Percentiles rank a stretch among this genome's conserved stretches.
These are phyloP conservation scores for Tiliacea citrago DNA, from an alignment of 2,888 invertebrate species.

Conservation along the genomic window DNA sequence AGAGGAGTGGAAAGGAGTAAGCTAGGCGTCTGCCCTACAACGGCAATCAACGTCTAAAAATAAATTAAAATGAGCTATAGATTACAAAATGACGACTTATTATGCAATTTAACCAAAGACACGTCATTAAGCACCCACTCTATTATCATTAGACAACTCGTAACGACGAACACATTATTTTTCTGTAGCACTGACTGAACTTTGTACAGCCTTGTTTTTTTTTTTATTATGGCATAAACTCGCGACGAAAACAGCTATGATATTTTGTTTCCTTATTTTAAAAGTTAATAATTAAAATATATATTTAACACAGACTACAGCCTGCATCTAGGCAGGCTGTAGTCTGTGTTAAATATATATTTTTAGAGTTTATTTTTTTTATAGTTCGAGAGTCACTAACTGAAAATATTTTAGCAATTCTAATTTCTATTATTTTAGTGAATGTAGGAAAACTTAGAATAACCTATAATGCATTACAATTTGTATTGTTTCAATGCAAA, in stretches of 20 bases:
- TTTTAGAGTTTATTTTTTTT: no score
- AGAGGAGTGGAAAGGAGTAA: no score
- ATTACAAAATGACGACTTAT: slow-evolving; percentile 13
- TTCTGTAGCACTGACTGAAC: slow-evolving; percentile 13
- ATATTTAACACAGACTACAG: not conserved
- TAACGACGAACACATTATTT: slow-evolving; percentile 29
- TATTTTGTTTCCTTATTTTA: slow-evolving; percentile 6
- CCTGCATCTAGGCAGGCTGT: no score
- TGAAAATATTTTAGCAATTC: not conserved
- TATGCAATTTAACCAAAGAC: slow-evolving; percentile 10
- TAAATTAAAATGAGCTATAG: not conserved
- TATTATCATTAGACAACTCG: slow-evolving; percentile 15
- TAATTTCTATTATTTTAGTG: slow-evolving; percentile 27
- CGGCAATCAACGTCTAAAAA: no score
- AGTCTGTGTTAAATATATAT: no score
- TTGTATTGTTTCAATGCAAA: slow-evolving; percentile 41
- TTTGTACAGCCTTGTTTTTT: slow-evolving; percentile 31
- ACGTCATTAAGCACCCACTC: slow-evolving; percentile 1
- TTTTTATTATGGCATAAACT: slow-evolving; percentile 5
- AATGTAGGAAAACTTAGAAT: slow-evolving; percentile 24
- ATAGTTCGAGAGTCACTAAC: not conserved
- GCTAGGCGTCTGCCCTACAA: no score
- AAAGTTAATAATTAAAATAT: not conserved
- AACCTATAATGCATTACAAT: slow-evolving; percentile 15
- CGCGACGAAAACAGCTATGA: not conserved